Percentiles rank a stretch among this genome's conserved stretches.
Conservation (phyloP, 2,113 vertebrate species). For the Prinia subflava region DNA sequence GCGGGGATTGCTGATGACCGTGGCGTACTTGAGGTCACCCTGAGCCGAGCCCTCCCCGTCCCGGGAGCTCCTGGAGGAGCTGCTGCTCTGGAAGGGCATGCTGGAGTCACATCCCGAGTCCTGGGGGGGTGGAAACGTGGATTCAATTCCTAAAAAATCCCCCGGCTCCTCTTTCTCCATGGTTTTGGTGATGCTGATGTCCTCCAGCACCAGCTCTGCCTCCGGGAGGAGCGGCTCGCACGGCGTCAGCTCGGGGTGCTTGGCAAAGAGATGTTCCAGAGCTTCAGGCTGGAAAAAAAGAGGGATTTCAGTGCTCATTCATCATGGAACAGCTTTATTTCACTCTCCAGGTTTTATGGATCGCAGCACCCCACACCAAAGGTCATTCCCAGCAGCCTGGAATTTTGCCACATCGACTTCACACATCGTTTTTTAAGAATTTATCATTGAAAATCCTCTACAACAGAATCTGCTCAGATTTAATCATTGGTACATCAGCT, state of each 20-base stretch:
- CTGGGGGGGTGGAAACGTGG: background rate
- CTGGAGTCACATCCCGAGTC: constrained; percentile 44
- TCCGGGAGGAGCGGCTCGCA: constrained; percentile 84
- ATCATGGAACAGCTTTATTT: background rate
- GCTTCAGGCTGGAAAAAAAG: constrained; percentile 81
- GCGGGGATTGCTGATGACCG: constrained; percentile 57
- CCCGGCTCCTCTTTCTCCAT: constrained; percentile 13
- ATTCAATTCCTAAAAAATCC: background rate
- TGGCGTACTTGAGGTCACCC: constrained; percentile 75
- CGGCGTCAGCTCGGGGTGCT: constrained; percentile 69
- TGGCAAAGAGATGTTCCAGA: constrained; percentile 83
- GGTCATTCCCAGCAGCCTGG: background rate
- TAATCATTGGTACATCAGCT: background rate
- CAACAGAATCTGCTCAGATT: background rate
- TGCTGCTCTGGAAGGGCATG: constrained; percentile 22
- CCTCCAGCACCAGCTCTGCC: constrained; percentile 81
- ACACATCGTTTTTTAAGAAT: background rate
- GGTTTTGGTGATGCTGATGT: constrained; percentile 75
- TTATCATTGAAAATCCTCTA: background rate
- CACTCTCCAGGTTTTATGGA: background rate
- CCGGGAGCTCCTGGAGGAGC: background rate
- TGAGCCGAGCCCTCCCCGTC: rapidly evolving
- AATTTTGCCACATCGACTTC: background rate
- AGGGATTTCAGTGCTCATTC: constrained; percentile 53
- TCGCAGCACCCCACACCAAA: background rate